Conservation (phyloP, 2,113 vertebrate genomes). For the Odobenus rosmarus region DNA sequence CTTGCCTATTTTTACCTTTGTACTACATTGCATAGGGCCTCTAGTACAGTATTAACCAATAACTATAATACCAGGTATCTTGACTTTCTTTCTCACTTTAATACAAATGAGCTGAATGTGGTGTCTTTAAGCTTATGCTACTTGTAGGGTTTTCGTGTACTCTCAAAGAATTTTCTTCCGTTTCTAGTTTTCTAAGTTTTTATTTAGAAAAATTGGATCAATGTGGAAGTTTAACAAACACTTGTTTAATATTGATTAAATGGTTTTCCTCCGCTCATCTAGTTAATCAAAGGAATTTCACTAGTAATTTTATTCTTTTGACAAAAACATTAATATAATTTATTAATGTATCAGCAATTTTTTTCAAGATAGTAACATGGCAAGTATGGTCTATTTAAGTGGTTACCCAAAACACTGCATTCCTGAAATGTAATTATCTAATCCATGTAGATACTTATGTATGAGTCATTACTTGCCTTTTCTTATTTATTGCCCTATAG, state of each 20-base stretch:
- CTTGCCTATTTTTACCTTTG: background rate
- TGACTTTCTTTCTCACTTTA: background rate
- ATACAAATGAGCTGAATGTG: background rate
- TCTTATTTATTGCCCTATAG: slow-evolving; percentile 36
- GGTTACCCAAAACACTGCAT: background rate
- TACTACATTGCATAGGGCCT: background rate
- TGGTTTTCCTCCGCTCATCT: background rate
- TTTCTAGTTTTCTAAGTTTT: background rate
- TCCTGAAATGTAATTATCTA: slow-evolving; percentile 63
- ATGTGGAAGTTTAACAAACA: background rate
- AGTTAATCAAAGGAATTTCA: background rate
- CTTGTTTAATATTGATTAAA: background rate
- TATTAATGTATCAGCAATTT: background rate
- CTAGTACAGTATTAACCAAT: background rate
- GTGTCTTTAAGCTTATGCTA: background rate
- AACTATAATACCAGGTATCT: background rate
- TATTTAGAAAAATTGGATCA: background rate
- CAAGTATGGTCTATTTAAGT: background rate
- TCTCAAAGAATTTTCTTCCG: background rate
- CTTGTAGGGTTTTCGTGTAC: background rate
- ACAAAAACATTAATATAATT: background rate
- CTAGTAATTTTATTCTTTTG: background rate
- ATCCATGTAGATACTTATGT: slow-evolving; percentile 62
- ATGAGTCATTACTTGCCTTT: slow-evolving; percentile 55
- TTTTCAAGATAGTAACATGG: background rate